A percentile compares a stretch with the other conserved stretches of the same genome.
These are phyloP conservation scores for Drosophila differens DNA, from an alignment of 2,888 invertebrate genomes.

Conservation along the genomic window DNA sequence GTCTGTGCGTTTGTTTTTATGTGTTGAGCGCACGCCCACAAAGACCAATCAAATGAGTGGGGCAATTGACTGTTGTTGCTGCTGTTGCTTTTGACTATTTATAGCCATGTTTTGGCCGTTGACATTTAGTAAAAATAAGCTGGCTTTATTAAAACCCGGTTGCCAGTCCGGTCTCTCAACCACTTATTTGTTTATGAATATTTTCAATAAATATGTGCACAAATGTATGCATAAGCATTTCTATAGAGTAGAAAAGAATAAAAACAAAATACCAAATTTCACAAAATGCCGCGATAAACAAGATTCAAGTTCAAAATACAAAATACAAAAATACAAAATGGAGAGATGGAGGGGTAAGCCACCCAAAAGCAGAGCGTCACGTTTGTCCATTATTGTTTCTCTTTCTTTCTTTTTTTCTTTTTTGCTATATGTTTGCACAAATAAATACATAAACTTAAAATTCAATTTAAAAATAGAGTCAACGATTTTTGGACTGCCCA, in stretches of 20 bases:
- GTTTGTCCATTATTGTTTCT: slow-evolving; percentile 70
- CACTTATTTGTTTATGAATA: slow-evolving; percentile 32
- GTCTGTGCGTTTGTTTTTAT: slow-evolving; percentile 4
- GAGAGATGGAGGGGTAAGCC: slow-evolving; percentile 18
- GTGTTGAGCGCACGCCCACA: slow-evolving; percentile 45
- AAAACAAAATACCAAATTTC: slow-evolving; percentile 9
- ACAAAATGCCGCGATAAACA: slow-evolving; percentile 38
- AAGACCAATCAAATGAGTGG: slow-evolving; percentile 43
- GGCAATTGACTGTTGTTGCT: slow-evolving; percentile 36
- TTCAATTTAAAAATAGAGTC: slow-evolving; percentile 60
- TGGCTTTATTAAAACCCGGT: slow-evolving; percentile 40
- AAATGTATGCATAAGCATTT: not conserved
- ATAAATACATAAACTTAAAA: slow-evolving; percentile 61
- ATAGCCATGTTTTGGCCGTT: slow-evolving; percentile 66
- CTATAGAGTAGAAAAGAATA: slow-evolving; percentile 9
- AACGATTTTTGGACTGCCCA: slow-evolving; percentile 61
- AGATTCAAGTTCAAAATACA: slow-evolving; percentile 67
- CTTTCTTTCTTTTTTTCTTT: slow-evolving; percentile 40
- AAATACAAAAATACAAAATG: slow-evolving; percentile 47
- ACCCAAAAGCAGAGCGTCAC: slow-evolving; percentile 56
- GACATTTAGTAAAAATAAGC: slow-evolving; percentile 64
- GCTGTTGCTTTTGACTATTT: slow-evolving; percentile 47
- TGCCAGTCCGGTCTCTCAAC: slow-evolving; percentile 31
- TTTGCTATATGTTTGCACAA: slow-evolving; percentile 50
- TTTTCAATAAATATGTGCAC: not conserved